These are phyloP conservation scores for Phataginus tetradactyla DNA, from an alignment of 2,797 vertebrate genomes.

Conservation along the genomic window DNA sequence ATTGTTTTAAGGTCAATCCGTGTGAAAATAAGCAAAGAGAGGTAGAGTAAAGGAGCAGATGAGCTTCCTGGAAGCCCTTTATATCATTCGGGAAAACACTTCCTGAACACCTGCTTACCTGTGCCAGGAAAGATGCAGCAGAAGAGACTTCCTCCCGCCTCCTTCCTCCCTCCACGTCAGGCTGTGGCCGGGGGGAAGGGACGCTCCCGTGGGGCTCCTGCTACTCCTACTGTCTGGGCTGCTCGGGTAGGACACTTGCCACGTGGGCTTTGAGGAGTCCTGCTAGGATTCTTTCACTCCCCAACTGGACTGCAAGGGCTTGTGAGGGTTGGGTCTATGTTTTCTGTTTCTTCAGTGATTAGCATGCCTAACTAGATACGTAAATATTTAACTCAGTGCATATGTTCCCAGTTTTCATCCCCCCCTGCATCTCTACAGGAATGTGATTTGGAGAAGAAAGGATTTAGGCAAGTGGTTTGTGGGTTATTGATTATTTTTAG, in stretches of 20 bases:
- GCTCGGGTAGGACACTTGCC: neutral
- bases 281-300: neutral
- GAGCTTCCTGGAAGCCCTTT: neutral
- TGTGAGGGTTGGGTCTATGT: neutral
- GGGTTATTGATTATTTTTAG: neutral
- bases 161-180: neutral
- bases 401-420: too few relatives aligned
- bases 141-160: neutral
- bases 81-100: neutral
- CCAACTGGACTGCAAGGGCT: neutral
- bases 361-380: neutral
- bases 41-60: neutral
- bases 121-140: accelerated
- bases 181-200: neutral
- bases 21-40: neutral
- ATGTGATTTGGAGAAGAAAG: neutral
- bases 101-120: neutral
- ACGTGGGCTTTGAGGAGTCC: neutral
- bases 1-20: neutral
- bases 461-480: neutral
- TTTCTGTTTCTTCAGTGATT: neutral
- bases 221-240: neutral
- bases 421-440: neutral
- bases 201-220: neutral
- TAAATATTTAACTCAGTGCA: neutral